These are phyloP conservation scores for Thaumatotibia leucotreta DNA, from an alignment of 1,140 invertebrate species.

Conservation along the genomic window DNA sequence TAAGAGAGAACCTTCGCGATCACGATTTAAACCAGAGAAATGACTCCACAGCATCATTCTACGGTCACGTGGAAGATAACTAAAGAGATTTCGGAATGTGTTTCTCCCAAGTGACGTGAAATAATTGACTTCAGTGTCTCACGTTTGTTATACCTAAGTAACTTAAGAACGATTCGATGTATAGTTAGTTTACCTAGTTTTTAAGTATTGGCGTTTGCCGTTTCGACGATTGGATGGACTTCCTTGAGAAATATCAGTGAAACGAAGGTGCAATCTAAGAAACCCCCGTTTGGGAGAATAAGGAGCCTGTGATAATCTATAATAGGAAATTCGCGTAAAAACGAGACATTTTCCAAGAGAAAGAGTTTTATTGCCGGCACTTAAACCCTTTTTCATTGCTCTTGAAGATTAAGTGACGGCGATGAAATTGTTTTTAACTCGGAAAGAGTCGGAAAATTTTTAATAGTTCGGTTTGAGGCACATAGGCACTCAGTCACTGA, in stretches of 20 bases:
- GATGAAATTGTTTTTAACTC: background rate
- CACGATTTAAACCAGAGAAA: too few species aligned
- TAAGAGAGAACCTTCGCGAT: too few species aligned
- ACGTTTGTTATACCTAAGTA: background rate
- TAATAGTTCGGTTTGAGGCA: slow-evolving; percentile 6
- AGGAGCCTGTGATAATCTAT: slow-evolving; percentile 68
- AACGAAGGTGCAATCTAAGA: slow-evolving; percentile 56
- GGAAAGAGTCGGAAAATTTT: background rate
- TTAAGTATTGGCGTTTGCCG: background rate
- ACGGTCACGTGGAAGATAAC: too few species aligned
- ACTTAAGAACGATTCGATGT: background rate
- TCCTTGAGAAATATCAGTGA: slow-evolving; percentile 32
- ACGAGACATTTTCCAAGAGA: background rate
- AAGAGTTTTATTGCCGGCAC: background rate
- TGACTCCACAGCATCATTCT: too few species aligned
- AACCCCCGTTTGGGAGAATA: slow-evolving; percentile 57
- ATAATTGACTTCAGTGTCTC: background rate
- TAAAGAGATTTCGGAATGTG: too few species aligned
- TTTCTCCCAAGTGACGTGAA: too few species aligned
- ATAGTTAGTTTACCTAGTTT: slow-evolving; percentile 14
- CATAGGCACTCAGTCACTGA: background rate
- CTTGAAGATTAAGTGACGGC: background rate
- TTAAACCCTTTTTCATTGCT: background rate
- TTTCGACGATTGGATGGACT: slow-evolving; percentile 16
- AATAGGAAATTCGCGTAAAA: slow-evolving; percentile 46